phyloP scores from a whole-genome alignment of 1,140 invertebrate species.

The Trachymyrmex cornetzi region DNA sequence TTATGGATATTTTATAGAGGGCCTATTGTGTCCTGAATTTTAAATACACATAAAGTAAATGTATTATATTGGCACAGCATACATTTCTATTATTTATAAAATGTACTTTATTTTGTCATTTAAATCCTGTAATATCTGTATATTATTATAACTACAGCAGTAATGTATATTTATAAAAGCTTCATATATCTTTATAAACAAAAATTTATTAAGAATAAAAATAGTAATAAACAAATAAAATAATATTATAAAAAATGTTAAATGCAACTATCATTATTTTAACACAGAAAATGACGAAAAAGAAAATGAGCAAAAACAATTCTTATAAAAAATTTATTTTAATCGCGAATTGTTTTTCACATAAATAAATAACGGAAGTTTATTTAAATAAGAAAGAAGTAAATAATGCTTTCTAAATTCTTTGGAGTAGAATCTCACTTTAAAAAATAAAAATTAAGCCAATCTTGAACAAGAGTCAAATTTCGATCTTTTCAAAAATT shows the following conservation, averaged over 20 bases:
- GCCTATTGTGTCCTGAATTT: not conserved
- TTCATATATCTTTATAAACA: not conserved
- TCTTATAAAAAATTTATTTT: not conserved
- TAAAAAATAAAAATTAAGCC: too few relatives aligned
- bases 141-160: not conserved
- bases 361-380: not conserved
- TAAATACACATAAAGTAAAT: not conserved
- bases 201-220: not conserved
- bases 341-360: not conserved
- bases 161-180: not conserved
- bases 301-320: not conserved
- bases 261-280: not conserved
- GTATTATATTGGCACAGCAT: not conserved
- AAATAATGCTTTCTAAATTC: too few relatives aligned
- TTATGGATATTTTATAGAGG: not conserved
- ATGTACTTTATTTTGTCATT: not conserved
- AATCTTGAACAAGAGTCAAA: too few relatives aligned
- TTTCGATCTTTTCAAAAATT: too few relatives aligned
- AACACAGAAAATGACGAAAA: not conserved
- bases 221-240: not conserved
- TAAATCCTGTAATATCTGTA: not conserved
- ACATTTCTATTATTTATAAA: slow-evolving; percentile 1
- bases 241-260: not conserved
- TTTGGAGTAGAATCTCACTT: too few relatives aligned
- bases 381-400: not conserved